phyloP scores from a whole-genome alignment of 1,140 invertebrate species.

The Chionoecetes opilio region DNA sequence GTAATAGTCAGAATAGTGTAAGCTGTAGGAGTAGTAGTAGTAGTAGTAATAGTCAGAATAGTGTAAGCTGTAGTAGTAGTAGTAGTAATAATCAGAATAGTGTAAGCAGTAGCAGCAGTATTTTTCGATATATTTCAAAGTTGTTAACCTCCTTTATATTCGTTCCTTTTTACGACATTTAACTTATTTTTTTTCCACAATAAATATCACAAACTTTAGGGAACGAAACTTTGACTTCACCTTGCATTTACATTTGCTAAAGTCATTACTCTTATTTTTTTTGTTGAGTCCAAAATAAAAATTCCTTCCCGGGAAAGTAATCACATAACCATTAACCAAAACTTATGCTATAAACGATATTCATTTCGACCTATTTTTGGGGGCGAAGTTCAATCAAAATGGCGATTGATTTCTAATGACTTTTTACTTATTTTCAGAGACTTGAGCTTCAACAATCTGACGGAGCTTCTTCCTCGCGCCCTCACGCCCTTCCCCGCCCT shows the following conservation, averaged over 20 bases:
- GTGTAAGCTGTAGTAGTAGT: neutral
- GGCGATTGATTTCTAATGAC: neutral
- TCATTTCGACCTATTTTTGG: neutral
- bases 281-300: neutral
- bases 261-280: neutral
- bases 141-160: neutral
- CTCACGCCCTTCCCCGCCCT: neutral
- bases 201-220: neutral
- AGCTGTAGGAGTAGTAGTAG: neutral
- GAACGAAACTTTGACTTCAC: neutral
- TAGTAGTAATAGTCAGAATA: neutral
- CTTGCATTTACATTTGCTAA: neutral
- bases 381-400: neutral
- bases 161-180: neutral
- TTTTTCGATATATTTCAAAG: neutral
- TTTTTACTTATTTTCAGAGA: neutral
- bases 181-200: neutral
- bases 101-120: neutral
- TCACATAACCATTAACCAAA: neutral
- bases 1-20: no score
- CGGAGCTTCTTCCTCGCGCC: neutral
- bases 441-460: conserved; percentile 31
- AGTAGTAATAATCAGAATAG: neutral
- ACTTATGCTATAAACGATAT: neutral
- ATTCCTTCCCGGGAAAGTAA: neutral